Percentiles rank a stretch among this genome's conserved stretches.
Evolutionary conservation across 1,140 invertebrate species (phyloP).

Genomic region (Cydia splendana): DNA sequence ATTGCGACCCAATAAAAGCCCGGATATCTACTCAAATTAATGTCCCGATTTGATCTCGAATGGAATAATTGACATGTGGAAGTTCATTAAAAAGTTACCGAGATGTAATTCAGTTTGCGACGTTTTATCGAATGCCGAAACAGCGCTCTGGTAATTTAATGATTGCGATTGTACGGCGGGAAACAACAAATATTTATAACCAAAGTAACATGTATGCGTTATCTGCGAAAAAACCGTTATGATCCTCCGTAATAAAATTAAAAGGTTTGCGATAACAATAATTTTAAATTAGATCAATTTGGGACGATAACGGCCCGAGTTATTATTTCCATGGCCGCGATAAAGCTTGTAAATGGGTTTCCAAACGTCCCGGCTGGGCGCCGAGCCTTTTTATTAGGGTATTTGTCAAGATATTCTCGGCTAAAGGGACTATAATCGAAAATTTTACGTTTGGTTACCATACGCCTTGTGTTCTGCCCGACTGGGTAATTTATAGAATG

Average conservation of each 20-base stretch:
- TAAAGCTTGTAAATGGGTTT: conserved; percentile 79
- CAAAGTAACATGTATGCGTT: conserved; percentile 41
- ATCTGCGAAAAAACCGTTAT: conserved; percentile 57
- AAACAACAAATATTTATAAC: conserved; percentile 26
- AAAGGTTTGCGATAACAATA: conserved; percentile 72
- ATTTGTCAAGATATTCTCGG: conserved; percentile 75
- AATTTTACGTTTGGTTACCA: conserved; percentile 71
- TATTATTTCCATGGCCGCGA: conserved; percentile 77
- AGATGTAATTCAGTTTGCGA: not conserved
- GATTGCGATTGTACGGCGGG: not conserved
- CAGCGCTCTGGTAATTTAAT: conserved; percentile 2
- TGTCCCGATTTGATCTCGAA: not conserved
- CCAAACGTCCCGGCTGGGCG: conserved; percentile 68
- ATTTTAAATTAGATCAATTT: conserved; percentile 78
- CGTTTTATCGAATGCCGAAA: not conserved
- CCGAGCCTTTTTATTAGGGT: conserved; percentile 74
- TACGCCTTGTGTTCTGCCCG: conserved; percentile 53
- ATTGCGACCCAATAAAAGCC: conserved; percentile 32
- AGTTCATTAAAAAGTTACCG: conserved; percentile 31
- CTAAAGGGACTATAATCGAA: conserved; percentile 71
- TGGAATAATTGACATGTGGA: conserved; percentile 30
- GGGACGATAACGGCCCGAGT: conserved; percentile 74
- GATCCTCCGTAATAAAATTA: conserved; percentile 68
- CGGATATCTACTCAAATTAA: conserved; percentile 16
- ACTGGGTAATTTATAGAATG: conserved; percentile 47